Evolutionary conservation across 2,797 vertebrate species (phyloP).

Genomic region (Peromyscus aztecus): DNA sequence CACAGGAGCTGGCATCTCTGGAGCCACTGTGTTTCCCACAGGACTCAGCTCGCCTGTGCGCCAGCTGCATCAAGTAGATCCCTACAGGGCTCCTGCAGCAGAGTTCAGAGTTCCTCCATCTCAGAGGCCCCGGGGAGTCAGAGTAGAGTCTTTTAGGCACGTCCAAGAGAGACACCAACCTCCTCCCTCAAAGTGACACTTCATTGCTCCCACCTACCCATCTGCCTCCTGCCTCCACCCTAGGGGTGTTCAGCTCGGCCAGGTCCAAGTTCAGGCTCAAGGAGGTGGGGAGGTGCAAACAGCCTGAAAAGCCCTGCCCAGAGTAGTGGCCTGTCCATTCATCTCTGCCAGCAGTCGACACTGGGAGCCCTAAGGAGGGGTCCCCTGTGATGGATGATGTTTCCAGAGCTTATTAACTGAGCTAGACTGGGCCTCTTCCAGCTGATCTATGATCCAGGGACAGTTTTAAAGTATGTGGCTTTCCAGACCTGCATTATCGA

Average conservation of each 20-base stretch:
- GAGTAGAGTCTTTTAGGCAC: background rate
- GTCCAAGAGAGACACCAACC: background rate
- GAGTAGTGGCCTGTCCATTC: conserved; percentile 66
- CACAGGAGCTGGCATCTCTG: background rate
- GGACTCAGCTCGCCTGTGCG: accelerated
- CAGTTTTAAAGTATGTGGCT: conserved; percentile 86
- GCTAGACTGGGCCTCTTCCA: conserved; percentile 84
- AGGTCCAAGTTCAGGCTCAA: background rate
- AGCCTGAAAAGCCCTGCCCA: background rate
- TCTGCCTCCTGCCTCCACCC: background rate
- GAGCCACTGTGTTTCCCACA: accelerated
- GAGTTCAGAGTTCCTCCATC: background rate
- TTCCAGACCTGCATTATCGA: conserved; percentile 80
- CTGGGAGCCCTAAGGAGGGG: conserved; percentile 74
- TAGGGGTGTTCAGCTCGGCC: background rate
- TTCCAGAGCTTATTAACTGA: conserved; percentile 87
- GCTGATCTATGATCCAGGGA: conserved; percentile 87
- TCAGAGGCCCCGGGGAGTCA: background rate
- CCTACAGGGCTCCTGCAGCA: background rate
- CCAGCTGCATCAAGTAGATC: background rate
- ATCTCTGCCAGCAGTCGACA: conserved; percentile 82
- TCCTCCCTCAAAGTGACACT: background rate
- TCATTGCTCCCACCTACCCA: background rate
- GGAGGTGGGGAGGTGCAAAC: background rate
- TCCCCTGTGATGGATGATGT: conserved; percentile 85